phyloP scores from a whole-genome alignment of 1,140 invertebrate genomes.

The Temnothorax nylanderi region DNA sequence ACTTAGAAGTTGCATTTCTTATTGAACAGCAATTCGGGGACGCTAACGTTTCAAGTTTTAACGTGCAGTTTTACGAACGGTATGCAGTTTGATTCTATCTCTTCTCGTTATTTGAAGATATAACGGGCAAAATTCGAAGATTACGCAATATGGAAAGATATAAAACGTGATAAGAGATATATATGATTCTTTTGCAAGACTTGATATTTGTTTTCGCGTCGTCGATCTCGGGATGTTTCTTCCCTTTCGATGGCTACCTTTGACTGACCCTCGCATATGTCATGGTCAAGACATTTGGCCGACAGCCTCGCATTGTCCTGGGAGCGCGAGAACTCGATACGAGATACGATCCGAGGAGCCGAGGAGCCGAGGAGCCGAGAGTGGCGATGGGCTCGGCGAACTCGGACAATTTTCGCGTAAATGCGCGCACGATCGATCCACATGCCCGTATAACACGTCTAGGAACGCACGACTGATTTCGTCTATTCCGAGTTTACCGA shows the following conservation, averaged over 20 bases:
- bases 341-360: not conserved
- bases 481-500: constrained; percentile 39
- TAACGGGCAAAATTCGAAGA: not conserved
- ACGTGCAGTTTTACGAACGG: not conserved
- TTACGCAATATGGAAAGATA: no score
- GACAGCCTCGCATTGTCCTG: constrained; percentile 1
- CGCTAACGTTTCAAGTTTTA: not conserved
- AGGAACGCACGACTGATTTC: constrained; percentile 53
- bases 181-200: not conserved
- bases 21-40: not conserved
- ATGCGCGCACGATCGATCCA: constrained; percentile 31
- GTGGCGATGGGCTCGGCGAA: not conserved
- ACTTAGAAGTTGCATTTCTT: not conserved
- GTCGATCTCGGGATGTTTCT: not conserved
- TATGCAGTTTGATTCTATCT: not conserved
- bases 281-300: not conserved
- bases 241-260: not conserved
- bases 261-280: not conserved
- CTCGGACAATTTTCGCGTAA: constrained; percentile 38
- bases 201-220: not conserved
- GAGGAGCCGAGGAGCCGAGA: not conserved
- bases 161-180: no score
- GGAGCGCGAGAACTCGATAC: not conserved
- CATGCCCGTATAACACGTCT: constrained; percentile 20
- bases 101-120: not conserved